Conservation (phyloP, 2,797 vertebrate genomes). For the Pangasius macronema region DNA sequence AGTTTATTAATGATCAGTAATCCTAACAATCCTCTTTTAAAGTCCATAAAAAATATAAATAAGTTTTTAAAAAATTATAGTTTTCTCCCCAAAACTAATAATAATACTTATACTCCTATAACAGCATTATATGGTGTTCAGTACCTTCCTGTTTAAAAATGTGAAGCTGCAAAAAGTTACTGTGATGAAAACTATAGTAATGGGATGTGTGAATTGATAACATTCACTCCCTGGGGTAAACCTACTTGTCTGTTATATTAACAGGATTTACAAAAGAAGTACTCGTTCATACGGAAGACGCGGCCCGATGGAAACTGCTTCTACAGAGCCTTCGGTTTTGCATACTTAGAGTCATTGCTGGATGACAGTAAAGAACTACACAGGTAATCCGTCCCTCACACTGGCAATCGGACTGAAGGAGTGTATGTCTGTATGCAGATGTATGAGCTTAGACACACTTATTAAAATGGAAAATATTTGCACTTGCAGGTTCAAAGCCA, state of each 20-base stretch:
- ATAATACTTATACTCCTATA: background rate
- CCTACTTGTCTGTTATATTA: background rate
- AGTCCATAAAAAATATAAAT: no score
- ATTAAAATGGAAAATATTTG: background rate
- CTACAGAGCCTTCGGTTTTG: conserved; percentile 90
- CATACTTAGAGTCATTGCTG: conserved; percentile 87
- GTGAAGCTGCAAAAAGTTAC: background rate
- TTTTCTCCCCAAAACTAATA: background rate
- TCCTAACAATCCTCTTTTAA: background rate
- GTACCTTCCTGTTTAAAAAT: background rate
- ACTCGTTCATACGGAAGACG: conserved; percentile 88
- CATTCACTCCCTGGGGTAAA: no score
- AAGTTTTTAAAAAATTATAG: no score
- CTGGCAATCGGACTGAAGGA: background rate
- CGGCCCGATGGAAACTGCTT: conserved; percentile 94
- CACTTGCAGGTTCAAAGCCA: conserved; percentile 84
- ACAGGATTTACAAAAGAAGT: conserved; percentile 89
- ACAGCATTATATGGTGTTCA: background rate
- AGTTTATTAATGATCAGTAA: background rate
- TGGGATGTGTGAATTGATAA: background rate
- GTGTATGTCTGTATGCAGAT: background rate
- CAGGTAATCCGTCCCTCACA: conserved; percentile 66
- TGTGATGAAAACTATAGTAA: background rate
- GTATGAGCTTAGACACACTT: no score
- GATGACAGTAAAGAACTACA: conserved; percentile 88